Conservation (phyloP, 2,113 vertebrate genomes). For the Ancistrus triradiatus region DNA sequence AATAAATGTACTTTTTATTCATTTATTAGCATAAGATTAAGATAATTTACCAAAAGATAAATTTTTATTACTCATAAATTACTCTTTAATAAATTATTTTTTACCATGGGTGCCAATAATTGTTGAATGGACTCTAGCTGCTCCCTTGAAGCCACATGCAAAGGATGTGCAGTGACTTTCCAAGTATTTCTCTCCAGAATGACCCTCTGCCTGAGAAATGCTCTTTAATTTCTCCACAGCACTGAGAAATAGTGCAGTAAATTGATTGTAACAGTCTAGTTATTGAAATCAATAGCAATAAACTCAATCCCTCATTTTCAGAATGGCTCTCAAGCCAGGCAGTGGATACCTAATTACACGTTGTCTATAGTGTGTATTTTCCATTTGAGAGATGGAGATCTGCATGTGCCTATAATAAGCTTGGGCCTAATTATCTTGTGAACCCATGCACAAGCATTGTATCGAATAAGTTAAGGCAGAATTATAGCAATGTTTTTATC, state of each 20-base stretch:
- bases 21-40: too few species aligned
- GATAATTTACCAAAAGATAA: too few species aligned
- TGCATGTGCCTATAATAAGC: too few species aligned
- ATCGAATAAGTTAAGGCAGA: too few species aligned
- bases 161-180: constrained; percentile 26
- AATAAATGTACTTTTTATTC: too few species aligned
- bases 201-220: background rate
- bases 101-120: too few species aligned
- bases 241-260: constrained; percentile 55
- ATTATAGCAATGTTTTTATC: too few species aligned
- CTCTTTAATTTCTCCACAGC: constrained; percentile 25
- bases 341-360: constrained; percentile 71
- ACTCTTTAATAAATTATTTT: too few species aligned
- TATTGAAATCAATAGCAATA: constrained; percentile 81
- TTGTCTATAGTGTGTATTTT: constrained; percentile 62
- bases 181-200: constrained; percentile 15
- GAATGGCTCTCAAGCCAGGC: constrained; percentile 66
- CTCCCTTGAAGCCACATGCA: constrained; percentile 18
- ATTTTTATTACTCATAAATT: too few species aligned
- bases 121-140: too few species aligned
- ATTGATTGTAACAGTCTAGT: constrained; percentile 73
- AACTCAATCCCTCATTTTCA: constrained; percentile 70
- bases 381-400: constrained; percentile 50
- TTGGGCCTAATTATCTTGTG: too few species aligned
- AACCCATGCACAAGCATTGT: too few species aligned